Base-by-base conservation (phyloP, 2,113 vertebrate genomes). In the Odocoileus virginianus region DNA sequence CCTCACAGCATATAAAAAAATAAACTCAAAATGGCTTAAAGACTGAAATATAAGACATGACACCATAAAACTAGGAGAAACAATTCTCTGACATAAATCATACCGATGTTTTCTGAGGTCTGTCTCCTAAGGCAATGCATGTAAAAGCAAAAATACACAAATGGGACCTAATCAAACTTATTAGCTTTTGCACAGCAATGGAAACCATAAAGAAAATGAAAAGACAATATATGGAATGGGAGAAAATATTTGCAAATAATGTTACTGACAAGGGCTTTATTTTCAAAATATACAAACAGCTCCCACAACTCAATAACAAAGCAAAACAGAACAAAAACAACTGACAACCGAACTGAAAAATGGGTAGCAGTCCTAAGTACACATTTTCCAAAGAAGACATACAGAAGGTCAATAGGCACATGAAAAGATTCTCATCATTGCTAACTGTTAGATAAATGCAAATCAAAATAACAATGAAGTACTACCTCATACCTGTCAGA, bases 331-430 rank as follows among this genome's bases (percentile, higher is more conserved):
- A 19, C 33, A n/a, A n/a, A 43, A 43, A 27, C 71, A 76, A 76
- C 23, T 0, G 0, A 76, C 71, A 27, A 76, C 36, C 0, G 0
- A 76, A 76, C 23, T 76, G 23, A 76, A 14, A 43, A 76, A 76
- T 43, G 40, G 6, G 36, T 27, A 76, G 23, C 36, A 27, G 36
- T 43, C 40, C 36, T 43, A 27, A 43, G 3, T 76, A 27, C 40
- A 76, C 23, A 76, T 76, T 76, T 76, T 76, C 71, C 71, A 76
- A 27, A 76, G 71, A 40, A 76, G 36, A 76, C 71, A 43, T 14
- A 14, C 12, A 43, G 71, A 74, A 23, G 7, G 71, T 27, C 71
- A 76, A 27, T 14, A 76, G 36, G 12, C 23, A 76, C 36, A 76
- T 4, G 71, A 43, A 76, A 43, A 76, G 71, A 76, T 43, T 23